phyloP scores from a whole-genome alignment of 2,113 vertebrate species.

The Balaenoptera acutorostrata region DNA sequence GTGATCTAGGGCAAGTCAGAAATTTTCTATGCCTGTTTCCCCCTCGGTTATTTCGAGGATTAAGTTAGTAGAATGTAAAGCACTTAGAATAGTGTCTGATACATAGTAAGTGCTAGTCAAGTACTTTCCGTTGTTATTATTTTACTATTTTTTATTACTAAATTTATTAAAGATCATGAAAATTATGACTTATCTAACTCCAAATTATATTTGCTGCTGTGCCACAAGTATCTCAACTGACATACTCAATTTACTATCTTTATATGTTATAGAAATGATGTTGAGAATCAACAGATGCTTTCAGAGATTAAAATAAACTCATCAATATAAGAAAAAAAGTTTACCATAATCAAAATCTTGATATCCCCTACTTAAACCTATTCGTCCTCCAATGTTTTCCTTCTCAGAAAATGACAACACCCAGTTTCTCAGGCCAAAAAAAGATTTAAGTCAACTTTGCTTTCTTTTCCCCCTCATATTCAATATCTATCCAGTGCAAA shows the following conservation, averaged over 20 bases:
- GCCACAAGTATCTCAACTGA: not conserved
- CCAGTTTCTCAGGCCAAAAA: not conserved
- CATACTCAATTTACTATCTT: not conserved
- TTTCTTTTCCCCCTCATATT: not conserved
- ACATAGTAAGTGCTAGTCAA: not conserved
- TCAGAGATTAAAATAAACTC: conserved; percentile 20
- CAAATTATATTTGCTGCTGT: not conserved
- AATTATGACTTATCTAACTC: not conserved
- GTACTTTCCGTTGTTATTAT: not conserved
- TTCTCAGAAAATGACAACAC: conserved; percentile 13
- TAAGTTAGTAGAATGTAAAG: not conserved
- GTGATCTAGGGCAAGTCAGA: not conserved
- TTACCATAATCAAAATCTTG: not conserved
- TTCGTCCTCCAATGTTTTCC: not conserved
- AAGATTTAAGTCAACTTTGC: not conserved
- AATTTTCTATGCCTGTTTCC: not conserved
- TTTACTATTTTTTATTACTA: not conserved
- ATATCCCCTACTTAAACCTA: not conserved
- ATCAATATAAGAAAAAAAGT: not conserved
- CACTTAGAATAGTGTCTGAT: not conserved
- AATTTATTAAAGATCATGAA: not conserved
- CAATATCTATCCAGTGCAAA: not conserved
- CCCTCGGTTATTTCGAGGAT: not conserved
- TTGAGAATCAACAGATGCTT: conserved; percentile 11
- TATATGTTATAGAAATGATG: not conserved